phyloP scores from a whole-genome alignment of 2,888 invertebrate genomes.

The Lasioglossum malachurum region DNA sequence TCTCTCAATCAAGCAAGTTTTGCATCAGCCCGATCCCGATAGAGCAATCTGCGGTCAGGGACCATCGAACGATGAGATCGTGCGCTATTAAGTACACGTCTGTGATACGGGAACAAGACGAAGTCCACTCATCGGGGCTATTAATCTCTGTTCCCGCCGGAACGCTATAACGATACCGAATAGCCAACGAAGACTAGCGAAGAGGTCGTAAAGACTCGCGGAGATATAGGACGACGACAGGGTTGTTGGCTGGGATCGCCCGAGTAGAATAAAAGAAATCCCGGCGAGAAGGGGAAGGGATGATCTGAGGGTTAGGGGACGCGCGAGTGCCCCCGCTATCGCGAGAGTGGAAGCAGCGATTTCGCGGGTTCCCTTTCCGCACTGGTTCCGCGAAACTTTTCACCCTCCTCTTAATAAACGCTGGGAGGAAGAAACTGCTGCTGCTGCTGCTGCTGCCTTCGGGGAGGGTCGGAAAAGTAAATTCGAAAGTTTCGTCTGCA shows the following conservation, averaged over 20 bases:
- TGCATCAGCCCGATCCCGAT: slow-evolving; percentile 42
- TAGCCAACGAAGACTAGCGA: background rate
- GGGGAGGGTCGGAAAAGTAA: slow-evolving; percentile 64
- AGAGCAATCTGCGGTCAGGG: slow-evolving; percentile 16
- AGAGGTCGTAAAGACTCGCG: background rate
- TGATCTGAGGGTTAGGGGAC: background rate
- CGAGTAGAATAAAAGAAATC: background rate
- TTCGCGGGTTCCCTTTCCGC: slow-evolving; percentile 35
- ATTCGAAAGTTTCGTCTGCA: slow-evolving; percentile 69
- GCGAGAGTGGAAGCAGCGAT: slow-evolving; percentile 47
- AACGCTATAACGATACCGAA: background rate
- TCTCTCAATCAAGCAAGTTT: slow-evolving; percentile 40
- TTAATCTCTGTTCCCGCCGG: slow-evolving; percentile 28
- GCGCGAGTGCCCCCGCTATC: slow-evolving; percentile 6
- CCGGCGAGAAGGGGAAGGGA: background rate
- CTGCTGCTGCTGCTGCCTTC: slow-evolving; percentile 9
- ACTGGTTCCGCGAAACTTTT: slow-evolving; percentile 49
- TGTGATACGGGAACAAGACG: background rate
- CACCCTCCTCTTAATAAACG: slow-evolving; percentile 62
- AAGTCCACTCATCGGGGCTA: slow-evolving; percentile 12
- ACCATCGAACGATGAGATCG: slow-evolving; percentile 22
- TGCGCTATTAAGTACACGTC: background rate
- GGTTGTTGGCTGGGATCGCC: background rate
- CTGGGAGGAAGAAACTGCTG: slow-evolving; percentile 36
- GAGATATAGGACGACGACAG: background rate